Evolutionary conservation across 2,797 vertebrate species (phyloP), one percentile per base, ranked within the genome.

Genomic region (Urophycis tenuis): DNA sequence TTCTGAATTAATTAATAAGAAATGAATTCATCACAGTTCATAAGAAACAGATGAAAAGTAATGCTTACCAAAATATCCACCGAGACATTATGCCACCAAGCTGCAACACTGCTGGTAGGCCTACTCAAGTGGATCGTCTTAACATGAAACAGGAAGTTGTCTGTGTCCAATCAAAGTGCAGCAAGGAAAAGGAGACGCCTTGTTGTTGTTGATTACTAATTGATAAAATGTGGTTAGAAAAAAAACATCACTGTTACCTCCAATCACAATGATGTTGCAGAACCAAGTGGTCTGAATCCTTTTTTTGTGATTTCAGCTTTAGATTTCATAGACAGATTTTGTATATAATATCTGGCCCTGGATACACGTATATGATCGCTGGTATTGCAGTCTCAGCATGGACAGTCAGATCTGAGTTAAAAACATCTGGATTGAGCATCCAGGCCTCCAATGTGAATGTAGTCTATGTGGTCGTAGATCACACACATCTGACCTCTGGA

Each of bases 81-180:
- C 41, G 10, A 30, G 79, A 71, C 87, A 90, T 90, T 73, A 74
- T 84, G 33, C 72, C 75, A 33, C 70, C 74, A 31, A 81, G 75
- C 31, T 81, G 81, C 85, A 86, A 3, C 8, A 70, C 14, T 36
- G 75, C n/a, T 78, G 30, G 1, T 22, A n/a, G 60, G 25, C 60
- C 9, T 29, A 29, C 30, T 0, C 25, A n/a, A 69, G 72, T 77
- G 80, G 15, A 22, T 32, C 0, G 2, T 25, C 78, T 81, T 85
- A 86, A 85, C 85, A 73, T 25, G 69, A 85, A 78, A 79, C 74
- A 74, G 75, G 75, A 85, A 78, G 76, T 9, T 1, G 60, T 74
- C 69, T 53, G 64, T 19, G 30, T 74, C 81, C 84, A 86, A 74
- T 84, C 70, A 25, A 77, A 81, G 78, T 41, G 36, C 49, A 76